Conservation (phyloP, 1,140 invertebrate species). For the Ceratoteleas bidentatus region DNA sequence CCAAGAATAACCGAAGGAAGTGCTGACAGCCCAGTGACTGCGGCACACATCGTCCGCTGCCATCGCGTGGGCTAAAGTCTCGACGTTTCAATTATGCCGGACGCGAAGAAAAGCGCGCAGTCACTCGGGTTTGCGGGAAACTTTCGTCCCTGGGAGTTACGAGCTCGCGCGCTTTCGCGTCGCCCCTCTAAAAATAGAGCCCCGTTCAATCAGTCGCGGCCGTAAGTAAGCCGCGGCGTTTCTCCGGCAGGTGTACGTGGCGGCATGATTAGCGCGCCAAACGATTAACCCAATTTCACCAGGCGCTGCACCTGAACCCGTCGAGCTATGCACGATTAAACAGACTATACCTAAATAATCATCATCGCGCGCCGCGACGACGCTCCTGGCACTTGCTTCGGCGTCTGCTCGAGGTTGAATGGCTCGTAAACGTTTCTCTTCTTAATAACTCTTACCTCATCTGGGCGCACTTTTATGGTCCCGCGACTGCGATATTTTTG, state of each 20-base stretch:
- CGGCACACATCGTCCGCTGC: constrained; percentile 26
- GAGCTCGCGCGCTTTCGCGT: constrained; percentile 44
- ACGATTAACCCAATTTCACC: constrained; percentile 75
- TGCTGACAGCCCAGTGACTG: constrained; percentile 43
- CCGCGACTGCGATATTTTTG: constrained; percentile 52
- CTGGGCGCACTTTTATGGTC: constrained; percentile 49
- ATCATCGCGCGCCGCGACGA: constrained; percentile 17
- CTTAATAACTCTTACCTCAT: constrained; percentile 60
- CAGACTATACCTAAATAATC: constrained; percentile 56
- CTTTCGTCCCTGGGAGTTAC: constrained; percentile 45
- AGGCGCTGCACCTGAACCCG: constrained; percentile 69
- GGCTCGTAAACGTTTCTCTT: constrained; percentile 55
- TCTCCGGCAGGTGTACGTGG: constrained; percentile 49
- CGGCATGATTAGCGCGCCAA: constrained; percentile 69
- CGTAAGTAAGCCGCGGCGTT: constrained; percentile 19
- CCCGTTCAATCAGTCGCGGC: constrained; percentile 7
- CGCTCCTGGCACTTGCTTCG: constrained; percentile 34
- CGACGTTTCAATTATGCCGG: constrained; percentile 34
- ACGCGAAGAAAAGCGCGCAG: constrained; percentile 13
- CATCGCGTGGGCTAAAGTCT: constrained; percentile 30
- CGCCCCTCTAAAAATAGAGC: constrained; percentile 42
- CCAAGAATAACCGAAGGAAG: constrained; percentile 45
- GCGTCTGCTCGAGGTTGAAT: constrained; percentile 29
- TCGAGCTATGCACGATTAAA: constrained; percentile 51
- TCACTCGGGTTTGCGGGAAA: constrained; percentile 11